Base-by-base conservation (phyloP, 2,797 vertebrate genomes). In the Semaprochilodus insignis region DNA sequence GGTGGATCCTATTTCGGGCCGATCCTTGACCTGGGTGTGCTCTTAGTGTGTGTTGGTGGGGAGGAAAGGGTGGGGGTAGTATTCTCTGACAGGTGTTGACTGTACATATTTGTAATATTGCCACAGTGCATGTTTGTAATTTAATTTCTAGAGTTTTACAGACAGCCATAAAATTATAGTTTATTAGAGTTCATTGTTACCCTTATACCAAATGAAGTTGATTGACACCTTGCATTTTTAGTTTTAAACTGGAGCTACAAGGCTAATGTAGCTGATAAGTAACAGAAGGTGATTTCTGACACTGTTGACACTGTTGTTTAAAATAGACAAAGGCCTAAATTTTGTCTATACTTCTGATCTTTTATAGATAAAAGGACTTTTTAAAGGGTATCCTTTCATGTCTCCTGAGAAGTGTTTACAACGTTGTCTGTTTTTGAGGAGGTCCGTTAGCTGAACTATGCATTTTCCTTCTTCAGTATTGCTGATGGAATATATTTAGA, bases 1-100 rank as follows among this genome's bases (percentile, higher is more conserved):
- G 92, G 92, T 94, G 92, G 90, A 77, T 87, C 88, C 92, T 94
- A 92, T 93, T 92, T 92, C 89, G 91, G 92, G 91, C 83, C 76
- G 81, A 90, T 90, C 92, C 92, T 93, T 93, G 92, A 94, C 90
- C 91, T 86, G 88, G 75, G 88, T 76, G 70, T 88, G 82, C 85
- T 86, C 81, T 77, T 80, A 79, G 66, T 27, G 63, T 31, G 55
- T 73, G 81, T 48, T 36, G 74, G 59, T 55, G 73, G 52, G 44
- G 40, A 31, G 51, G 40, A 74, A 72, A 60, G 84, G 59, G 74
- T 85, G 57, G 25, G 73, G 63, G 85, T 82, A 88, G 69, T 85
- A 86, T 87, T 88, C 88, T 81, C 85, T 86, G 88, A 91, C 91
- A 93, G 90, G 90, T 89, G 84, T 60, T 60, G 34, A 57, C 23